phyloP scores from a whole-genome alignment of 2,113 vertebrate species.

The Seriola dumerili region DNA sequence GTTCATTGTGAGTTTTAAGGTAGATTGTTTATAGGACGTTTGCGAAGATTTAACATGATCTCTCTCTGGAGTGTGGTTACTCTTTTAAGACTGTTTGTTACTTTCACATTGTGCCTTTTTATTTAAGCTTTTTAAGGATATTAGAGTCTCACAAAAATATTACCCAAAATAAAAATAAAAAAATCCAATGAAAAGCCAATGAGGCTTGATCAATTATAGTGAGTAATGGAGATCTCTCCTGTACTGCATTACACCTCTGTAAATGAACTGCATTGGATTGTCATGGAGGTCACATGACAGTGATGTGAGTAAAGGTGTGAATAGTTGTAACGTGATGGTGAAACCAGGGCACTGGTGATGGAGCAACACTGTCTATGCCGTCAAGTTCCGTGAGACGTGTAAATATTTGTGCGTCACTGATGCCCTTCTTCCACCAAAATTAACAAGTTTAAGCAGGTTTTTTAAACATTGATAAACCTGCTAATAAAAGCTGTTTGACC shows the following conservation, averaged over 20 bases:
- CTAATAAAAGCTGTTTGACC: too few species aligned
- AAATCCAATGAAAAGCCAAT: background rate
- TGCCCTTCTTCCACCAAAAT: too few species aligned
- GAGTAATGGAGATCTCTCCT: too few species aligned
- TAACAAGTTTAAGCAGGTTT: too few species aligned
- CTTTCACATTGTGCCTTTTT: background rate
- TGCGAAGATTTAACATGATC: slow-evolving; percentile 4
- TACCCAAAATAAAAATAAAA: background rate
- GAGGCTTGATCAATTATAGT: too few species aligned
- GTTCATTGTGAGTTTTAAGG: background rate
- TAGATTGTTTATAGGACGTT: slow-evolving; percentile 1
- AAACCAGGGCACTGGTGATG: background rate
- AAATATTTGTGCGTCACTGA: too few species aligned
- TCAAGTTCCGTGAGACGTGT: too few species aligned
- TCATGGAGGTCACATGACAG: too few species aligned
- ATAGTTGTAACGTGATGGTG: too few species aligned
- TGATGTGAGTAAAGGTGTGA: background rate
- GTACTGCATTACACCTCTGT: too few species aligned
- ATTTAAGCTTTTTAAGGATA: background rate
- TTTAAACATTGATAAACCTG: too few species aligned
- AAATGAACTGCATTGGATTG: too few species aligned
- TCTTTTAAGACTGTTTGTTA: background rate
- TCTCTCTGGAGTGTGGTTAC: slow-evolving; percentile 1
- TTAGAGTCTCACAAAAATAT: background rate
- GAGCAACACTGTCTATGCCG: background rate